Evolutionary conservation across 2,888 invertebrate genomes (phyloP).

Genomic region (Synergus japonicus): DNA sequence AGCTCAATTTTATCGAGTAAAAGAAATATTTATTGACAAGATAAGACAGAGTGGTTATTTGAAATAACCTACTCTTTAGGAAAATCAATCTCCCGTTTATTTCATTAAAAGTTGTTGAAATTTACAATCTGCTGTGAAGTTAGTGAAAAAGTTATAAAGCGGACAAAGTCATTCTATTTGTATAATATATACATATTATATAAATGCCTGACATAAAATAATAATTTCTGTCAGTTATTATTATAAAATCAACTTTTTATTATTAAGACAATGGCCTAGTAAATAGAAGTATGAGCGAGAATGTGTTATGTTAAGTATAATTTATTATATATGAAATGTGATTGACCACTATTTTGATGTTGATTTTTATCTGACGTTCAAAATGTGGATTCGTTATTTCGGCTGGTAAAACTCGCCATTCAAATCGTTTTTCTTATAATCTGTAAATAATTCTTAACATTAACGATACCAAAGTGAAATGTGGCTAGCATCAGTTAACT

Average conservation of each 20-base stretch:
- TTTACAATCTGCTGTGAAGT: conserved; percentile 22
- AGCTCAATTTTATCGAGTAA: neutral
- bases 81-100: neutral
- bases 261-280: neutral
- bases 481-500: neutral
- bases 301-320: conserved; percentile 14
- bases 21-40: conserved; percentile 1
- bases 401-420: neutral
- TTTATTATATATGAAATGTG: conserved; percentile 21
- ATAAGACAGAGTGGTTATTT: neutral
- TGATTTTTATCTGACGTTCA: neutral
- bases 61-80: neutral
- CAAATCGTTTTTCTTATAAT: neutral
- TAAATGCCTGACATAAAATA: neutral
- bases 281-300: neutral
- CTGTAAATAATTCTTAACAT: conserved; percentile 16
- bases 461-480: conserved; percentile 31
- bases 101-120: neutral
- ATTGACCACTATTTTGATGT: conserved; percentile 1
- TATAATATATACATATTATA: neutral
- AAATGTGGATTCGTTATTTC: neutral
- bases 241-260: neutral
- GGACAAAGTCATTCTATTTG: conserved; percentile 27
- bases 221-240: neutral
- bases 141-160: neutral